Evolutionary conservation across 2,888 invertebrate species (phyloP), one percentile per base, ranked within the genome.

Genomic region (Cephus sareptanus): DNA sequence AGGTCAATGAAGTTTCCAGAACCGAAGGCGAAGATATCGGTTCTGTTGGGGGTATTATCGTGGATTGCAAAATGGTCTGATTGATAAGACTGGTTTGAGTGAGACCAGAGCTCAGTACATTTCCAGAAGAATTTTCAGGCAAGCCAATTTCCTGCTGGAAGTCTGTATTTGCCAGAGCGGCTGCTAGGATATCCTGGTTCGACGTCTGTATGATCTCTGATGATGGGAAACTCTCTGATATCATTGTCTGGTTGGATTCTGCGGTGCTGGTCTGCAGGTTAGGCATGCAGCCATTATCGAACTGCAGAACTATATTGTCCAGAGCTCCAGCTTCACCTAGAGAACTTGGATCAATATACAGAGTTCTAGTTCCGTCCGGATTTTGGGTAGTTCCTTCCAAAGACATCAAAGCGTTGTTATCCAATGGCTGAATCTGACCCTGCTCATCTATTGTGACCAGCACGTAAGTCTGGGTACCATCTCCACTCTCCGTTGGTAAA

Each of bases 101-200:
- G 13, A 92, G 87, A 56, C 89, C 89, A 4, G 88, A 81, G 34
- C 92, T 90, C 40, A 93, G 88, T 11, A 93, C 89, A 81, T 88
- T 91, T 34, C 93, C 92, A 76, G 93, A 92, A 79, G 89, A 81
- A 40, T 87, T 85, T 74, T 92, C 92, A 13, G 89, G 85, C 13
- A 91, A 79, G 69, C 85, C 86, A 74, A 90, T 86, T 80, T 94
- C 93, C 81, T 93, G 93, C 82, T 94, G 95, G 87, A 96, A 95
- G 88, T 96, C 96, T 33, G 95, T 95, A 85, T 95, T 95, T 0
- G 96, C 96, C 73, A 96, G 92, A 30, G 96, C 96, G 15, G 95
- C 96, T 30, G 96, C 95, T 73, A 96, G 91, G 83, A 96, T 95
- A 88, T 96, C 96, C 83, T 95, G 94, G 84, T 94, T 94, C 4